Evolutionary conservation across 2,797 vertebrate genomes (phyloP).

Genomic region (Atherinosoma microstoma): DNA sequence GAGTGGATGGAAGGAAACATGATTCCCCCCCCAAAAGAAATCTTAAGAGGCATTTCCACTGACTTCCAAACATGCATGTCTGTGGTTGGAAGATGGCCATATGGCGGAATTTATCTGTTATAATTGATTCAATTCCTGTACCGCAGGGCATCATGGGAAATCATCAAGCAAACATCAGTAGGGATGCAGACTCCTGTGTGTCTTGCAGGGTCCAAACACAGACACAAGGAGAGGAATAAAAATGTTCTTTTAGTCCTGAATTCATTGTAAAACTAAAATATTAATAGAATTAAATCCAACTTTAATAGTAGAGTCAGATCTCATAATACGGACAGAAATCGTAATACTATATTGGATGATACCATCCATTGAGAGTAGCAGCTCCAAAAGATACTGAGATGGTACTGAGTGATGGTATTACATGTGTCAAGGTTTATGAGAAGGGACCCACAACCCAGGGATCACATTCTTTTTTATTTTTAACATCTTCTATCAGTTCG

Average conservation of each 20-base stretch:
- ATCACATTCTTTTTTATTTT: neutral
- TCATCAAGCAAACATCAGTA: constrained; percentile 12
- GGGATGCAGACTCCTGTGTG: constrained; percentile 3
- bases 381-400: neutral
- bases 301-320: neutral
- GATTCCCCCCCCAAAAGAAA: neutral
- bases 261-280: neutral
- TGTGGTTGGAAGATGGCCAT: constrained; percentile 1
- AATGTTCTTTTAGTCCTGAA: neutral
- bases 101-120: neutral
- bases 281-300: no score
- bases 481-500: neutral
- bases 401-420: neutral
- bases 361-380: neutral
- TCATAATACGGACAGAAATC: neutral
- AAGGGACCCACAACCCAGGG: neutral
- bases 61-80: constrained; percentile 7
- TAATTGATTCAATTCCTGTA: neutral
- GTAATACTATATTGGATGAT: neutral
- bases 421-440: neutral
- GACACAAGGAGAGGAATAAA: neutral
- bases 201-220: neutral
- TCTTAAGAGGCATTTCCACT: neutral
- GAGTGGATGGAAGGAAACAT: constrained; percentile 24
- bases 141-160: constrained; percentile 23